These are phyloP conservation scores for Tympanoctomys barrerae DNA, from an alignment of 2,797 vertebrate genomes.

Conservation along the genomic window DNA sequence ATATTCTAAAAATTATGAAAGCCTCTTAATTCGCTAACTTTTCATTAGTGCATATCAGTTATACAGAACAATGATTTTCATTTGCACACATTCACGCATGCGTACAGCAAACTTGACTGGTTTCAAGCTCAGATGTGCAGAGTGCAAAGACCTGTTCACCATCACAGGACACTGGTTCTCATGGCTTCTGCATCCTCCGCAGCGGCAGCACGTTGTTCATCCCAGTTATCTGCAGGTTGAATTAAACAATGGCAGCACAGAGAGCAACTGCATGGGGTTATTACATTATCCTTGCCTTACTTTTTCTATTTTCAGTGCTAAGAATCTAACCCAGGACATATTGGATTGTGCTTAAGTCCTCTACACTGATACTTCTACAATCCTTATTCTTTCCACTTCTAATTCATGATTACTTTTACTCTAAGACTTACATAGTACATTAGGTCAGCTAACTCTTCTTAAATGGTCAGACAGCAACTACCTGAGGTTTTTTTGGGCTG, in stretches of 20 bases:
- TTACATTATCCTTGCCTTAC: background rate
- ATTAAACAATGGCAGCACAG: background rate
- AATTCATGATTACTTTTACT: slow-evolving; percentile 20
- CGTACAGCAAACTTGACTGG: too few relatives aligned
- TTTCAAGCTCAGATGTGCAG: background rate
- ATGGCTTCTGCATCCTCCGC: background rate
- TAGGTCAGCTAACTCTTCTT: background rate
- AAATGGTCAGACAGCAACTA: background rate
- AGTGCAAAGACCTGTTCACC: background rate
- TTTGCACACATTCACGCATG: background rate
- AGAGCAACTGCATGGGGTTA: background rate
- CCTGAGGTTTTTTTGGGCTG: background rate
- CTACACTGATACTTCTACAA: background rate
- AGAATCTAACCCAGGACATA: background rate
- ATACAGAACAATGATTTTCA: background rate
- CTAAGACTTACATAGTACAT: background rate
- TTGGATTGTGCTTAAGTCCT: background rate
- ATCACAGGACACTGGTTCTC: background rate
- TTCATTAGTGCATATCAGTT: background rate
- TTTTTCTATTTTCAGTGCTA: too few relatives aligned
- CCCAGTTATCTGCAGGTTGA: background rate
- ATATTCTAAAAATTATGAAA: background rate
- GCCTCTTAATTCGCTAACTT: background rate
- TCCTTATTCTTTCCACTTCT: background rate
- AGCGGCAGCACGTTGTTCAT: background rate